A percentile compares a stretch with the other conserved stretches of the same genome.
Conservation (phyloP, 2,797 vertebrate genomes). For the Microhierax caerulescens region DNA sequence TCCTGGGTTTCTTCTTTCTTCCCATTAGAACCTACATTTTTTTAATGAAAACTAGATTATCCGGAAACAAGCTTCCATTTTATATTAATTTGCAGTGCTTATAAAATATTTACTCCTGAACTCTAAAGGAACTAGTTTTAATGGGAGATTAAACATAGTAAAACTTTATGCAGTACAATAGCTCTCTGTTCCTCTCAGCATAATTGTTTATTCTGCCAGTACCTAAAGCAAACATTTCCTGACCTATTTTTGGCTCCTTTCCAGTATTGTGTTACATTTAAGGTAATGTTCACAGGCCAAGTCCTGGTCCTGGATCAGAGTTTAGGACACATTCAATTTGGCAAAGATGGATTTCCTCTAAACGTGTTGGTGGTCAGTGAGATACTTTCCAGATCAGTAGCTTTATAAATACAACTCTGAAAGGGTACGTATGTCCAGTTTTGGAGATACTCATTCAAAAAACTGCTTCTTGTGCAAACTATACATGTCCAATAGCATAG, state of each 20-base stretch:
- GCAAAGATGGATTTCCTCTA: constrained; percentile 9
- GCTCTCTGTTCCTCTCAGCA: constrained; percentile 8
- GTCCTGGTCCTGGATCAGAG: too few species aligned
- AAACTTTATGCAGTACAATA: constrained; percentile 22
- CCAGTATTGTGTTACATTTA: constrained; percentile 57
- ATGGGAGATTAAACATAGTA: constrained; percentile 31
- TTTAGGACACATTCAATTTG: too few species aligned
- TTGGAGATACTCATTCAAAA: neutral
- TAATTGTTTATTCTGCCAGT: constrained; percentile 36
- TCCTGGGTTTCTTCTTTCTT: neutral
- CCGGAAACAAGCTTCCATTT: constrained; percentile 33
- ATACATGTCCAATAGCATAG: neutral
- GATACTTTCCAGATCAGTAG: neutral
- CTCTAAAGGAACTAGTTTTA: constrained; percentile 42
- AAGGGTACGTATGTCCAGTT: neutral
- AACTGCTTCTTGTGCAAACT: neutral
- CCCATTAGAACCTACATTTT: neutral
- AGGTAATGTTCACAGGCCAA: neutral
- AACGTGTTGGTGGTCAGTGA: constrained; percentile 10
- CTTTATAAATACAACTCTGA: neutral
- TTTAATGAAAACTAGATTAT: constrained; percentile 1
- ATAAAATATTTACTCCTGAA: constrained; percentile 33
- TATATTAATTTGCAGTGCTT: neutral
- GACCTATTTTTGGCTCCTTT: constrained; percentile 34
- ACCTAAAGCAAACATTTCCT: constrained; percentile 62